Percentiles rank a stretch among this genome's conserved stretches.
phyloP scores from a whole-genome alignment of 2,797 vertebrate genomes.

The Melanogrammus aeglefinus region DNA sequence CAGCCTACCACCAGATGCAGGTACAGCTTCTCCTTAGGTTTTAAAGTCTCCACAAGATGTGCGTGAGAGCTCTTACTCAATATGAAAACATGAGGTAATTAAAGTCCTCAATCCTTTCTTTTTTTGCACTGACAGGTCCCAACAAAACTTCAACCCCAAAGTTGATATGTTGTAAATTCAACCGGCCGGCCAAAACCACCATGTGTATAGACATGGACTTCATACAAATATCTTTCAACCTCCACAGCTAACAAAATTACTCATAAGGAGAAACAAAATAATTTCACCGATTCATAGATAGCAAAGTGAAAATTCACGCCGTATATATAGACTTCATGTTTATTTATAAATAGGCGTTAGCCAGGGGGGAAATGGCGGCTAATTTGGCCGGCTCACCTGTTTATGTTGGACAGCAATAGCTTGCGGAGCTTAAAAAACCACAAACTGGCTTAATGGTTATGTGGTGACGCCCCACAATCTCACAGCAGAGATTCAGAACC shows the following conservation, averaged over 20 bases:
- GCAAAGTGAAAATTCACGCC: slow-evolving; percentile 37
- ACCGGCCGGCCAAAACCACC: slow-evolving; percentile 1
- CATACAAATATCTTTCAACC: slow-evolving; percentile 4
- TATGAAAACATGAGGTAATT: neutral
- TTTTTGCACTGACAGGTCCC: slow-evolving; percentile 3
- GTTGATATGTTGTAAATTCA: slow-evolving; percentile 12
- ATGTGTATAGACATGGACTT: neutral
- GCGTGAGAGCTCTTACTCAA: neutral
- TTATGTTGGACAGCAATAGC: slow-evolving; percentile 70
- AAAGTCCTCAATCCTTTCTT: slow-evolving; percentile 2
- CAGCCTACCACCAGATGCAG: neutral
- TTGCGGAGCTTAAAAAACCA: slow-evolving; percentile 66
- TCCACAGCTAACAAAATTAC: neutral
- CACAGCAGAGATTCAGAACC: slow-evolving; percentile 62
- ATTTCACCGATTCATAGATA: slow-evolving; percentile 58
- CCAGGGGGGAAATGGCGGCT: slow-evolving; percentile 61
- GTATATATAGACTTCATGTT: slow-evolving; percentile 38
- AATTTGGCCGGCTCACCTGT: slow-evolving; percentile 70
- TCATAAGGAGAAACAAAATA: slow-evolving; percentile 48
- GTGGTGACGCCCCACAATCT: slow-evolving; percentile 69
- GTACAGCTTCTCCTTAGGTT: neutral
- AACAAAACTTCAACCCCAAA: slow-evolving; percentile 3
- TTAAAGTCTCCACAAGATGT: neutral
- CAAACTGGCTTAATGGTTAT: slow-evolving; percentile 73
- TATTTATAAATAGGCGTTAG: slow-evolving; percentile 51